Conservation (phyloP, 2,113 vertebrate genomes). For the Maccullochella peelii region DNA sequence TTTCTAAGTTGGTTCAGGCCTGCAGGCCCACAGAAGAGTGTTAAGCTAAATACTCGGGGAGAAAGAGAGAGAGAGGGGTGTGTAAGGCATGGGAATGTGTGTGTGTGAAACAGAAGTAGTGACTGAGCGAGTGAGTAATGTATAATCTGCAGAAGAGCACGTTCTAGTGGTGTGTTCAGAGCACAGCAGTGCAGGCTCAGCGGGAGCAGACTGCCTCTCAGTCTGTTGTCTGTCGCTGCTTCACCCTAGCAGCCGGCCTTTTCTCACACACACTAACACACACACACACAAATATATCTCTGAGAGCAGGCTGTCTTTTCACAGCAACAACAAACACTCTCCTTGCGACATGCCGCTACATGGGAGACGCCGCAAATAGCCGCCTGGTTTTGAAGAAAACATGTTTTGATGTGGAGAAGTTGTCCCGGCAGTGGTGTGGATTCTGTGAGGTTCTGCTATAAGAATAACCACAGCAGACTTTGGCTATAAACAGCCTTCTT, state of each 20-base stretch:
- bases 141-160: constrained; percentile 93
- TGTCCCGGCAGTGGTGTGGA: constrained; percentile 55
- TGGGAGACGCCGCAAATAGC: constrained; percentile 70
- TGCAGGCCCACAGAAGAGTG: background rate
- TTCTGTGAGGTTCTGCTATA: constrained; percentile 21
- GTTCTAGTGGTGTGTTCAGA: constrained; percentile 88
- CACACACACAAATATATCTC: constrained; percentile 31
- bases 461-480: constrained; percentile 20
- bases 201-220: constrained; percentile 71
- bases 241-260: constrained; percentile 65
- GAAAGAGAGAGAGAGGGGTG: background rate
- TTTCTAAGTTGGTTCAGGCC: background rate
- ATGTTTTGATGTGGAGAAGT: constrained; percentile 63
- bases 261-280: constrained; percentile 55
- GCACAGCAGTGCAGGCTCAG: constrained; percentile 81
- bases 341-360: constrained; percentile 69
- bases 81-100: constrained; percentile 46
- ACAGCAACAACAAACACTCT: constrained; percentile 70
- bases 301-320: constrained; percentile 65
- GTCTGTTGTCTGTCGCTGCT: constrained; percentile 74
- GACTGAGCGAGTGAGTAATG: constrained; percentile 44
- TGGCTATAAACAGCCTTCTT: constrained; percentile 2
- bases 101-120: constrained; percentile 28
- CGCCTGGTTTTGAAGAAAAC: constrained; percentile 62
- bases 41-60: background rate